These are phyloP conservation scores for Cydia pomonella DNA, from an alignment of 1,140 invertebrate genomes.

Conservation along the genomic window DNA sequence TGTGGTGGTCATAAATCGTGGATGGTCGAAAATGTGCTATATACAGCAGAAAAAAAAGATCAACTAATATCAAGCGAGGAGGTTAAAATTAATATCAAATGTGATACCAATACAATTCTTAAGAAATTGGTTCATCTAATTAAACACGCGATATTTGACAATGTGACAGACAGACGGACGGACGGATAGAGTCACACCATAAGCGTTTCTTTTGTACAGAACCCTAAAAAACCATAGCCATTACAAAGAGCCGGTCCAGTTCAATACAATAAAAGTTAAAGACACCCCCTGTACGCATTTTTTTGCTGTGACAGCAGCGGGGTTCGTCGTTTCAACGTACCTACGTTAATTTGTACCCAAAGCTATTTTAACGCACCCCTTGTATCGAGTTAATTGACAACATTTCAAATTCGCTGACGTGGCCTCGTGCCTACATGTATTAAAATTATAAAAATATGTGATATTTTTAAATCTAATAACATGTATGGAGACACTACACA, in stretches of 20 bases:
- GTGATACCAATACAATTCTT: background rate
- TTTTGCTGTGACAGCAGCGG: background rate
- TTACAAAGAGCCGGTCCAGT: background rate
- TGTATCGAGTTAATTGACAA: background rate
- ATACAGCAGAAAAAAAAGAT: too few species aligned
- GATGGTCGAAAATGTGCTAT: too few species aligned
- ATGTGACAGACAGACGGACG: too few species aligned
- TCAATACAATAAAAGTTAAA: conserved; percentile 17
- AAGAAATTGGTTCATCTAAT: background rate
- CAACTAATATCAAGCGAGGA: too few species aligned
- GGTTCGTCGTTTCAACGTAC: background rate
- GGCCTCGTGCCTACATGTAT: background rate
- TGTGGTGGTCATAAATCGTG: too few species aligned
- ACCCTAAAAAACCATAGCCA: background rate
- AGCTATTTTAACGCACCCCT: background rate
- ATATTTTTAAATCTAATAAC: too few species aligned
- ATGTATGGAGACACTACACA: too few species aligned
- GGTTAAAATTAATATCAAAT: too few species aligned
- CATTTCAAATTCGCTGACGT: conserved; percentile 2
- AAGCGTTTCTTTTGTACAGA: too few species aligned
- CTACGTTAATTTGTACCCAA: background rate
- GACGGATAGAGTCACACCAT: too few species aligned
- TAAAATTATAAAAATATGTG: too few species aligned
- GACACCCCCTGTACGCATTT: background rate
- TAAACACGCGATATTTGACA: too few species aligned